Evolutionary conservation across 2,888 invertebrate species (phyloP), one percentile per base, ranked within the genome.

Genomic region (Mylabris sibirica): DNA sequence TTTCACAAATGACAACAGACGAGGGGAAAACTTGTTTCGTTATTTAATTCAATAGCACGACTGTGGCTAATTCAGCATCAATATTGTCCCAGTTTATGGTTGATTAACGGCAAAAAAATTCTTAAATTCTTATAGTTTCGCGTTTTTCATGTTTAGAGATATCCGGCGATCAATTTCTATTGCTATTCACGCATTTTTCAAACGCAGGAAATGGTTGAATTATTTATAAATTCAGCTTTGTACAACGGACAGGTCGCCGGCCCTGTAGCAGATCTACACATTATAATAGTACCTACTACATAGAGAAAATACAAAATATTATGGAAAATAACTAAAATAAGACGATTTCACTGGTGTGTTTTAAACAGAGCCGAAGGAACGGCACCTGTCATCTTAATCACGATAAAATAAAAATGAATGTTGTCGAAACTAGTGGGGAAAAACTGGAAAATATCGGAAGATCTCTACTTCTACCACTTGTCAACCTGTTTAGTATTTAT

Each of bases 121-220:
- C n/a, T n/a, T n/a, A n/a, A n/a, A n/a, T n/a, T n/a, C n/a, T n/a
- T n/a, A n/a, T n/a, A n/a, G n/a, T n/a, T 30, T 20, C 49, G 17
- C 8, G 49, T 49, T 49, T 20, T 20, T 20, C 5, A 4, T 17
- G 17, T n/a, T 44, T 30, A 30, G 30, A 30, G 30, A 30, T 1
- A 30, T 30, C 30, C 30, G 30, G 30, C 49, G 20, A 49, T 49
- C 49, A 49, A 49, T 49, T 20, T 49, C 49, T 49, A 49, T 49
- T 74, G 66, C 72, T 74, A 72, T 78, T 77, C 77, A 79, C 77
- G 78, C 78, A 79, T 75, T 73, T 74, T 74, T 74, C 74, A 76
- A 76, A 76, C 76, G 74, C 78, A 77, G 79, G 79, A 79, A 78
- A 76, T 77, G 70, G 68, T 71, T 75, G 76, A 77, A 79, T 79